Evolutionary conservation across 2,888 invertebrate genomes (phyloP), one percentile per base, ranked within the genome.

Genomic region (Drosophila fulvimacula): DNA sequence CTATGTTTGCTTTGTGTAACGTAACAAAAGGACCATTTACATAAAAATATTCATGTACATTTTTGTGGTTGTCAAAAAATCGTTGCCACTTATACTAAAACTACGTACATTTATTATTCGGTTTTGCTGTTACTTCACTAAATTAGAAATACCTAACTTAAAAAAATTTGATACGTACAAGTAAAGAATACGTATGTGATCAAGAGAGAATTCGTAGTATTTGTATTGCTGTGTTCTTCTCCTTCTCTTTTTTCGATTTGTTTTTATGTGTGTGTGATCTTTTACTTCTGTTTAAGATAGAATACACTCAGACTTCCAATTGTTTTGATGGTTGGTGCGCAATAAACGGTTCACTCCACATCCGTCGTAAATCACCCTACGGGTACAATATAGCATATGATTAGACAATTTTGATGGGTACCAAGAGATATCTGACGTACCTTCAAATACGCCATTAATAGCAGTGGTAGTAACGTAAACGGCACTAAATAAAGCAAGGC

Each of bases 331-430:
- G 94, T 90, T 95, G 95, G 89, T 96, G 96, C 83, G 96, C 94
- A 93, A 97, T 97, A 93, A 98, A 98, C 79, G 98, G 98, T 93
- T 98, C 98, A 91, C 97, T 97, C 99, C 99, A 99, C 98, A 99
- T 99, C 90, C 98, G 95, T 92, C 98, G 94, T 88, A 99, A 94
- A 94, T 99, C 99, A 79, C 99, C 98, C 98, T 98, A 44, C 7
- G 27, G 1, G 93, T 5, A 15, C 15, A 9, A 92, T 93, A 21
- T 4, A 9, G 6, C 41, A 34, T 6, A 19, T 27, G 17, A 38
- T 59, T 49, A 41, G 15, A 39, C 5, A 17, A 38, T 11, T 10
- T 44, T 36, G 21, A 44, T 19, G 57, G 15, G 41, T 46, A 53
- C 6, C 21, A 2, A 11, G 17, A 10, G 9, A 30, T 0, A 0